Evolutionary conservation across 2,113 vertebrate genomes (phyloP), one percentile per base, ranked within the genome.

Genomic region (Dolichallabes microphthalmus): DNA sequence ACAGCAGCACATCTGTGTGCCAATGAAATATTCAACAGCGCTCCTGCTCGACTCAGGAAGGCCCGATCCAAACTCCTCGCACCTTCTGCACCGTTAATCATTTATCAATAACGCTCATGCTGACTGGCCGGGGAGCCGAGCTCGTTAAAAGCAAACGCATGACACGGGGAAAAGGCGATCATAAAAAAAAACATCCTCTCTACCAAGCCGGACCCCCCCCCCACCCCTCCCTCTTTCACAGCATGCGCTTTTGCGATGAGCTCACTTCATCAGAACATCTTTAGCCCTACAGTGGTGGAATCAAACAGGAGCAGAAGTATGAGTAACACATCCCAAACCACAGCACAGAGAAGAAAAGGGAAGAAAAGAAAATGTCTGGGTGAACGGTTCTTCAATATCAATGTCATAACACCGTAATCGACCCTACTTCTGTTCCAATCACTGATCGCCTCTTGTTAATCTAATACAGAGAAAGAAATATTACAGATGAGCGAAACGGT

Each of bases 1-100:
- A 94, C 93, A 94, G 93, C 92, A 93, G 93, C 94, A 93, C 95
- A 95, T 94, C 95, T 95, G 94, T 93, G 94, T 86, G 93, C 89
- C 89, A 14, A 94, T 95, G 91, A 95, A 95, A 95, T 95, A 95
- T 95, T 95, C 91, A 95, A 91, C 89, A 94, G 92, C 27, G 87
- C 91, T 92, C 92, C 91, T 88, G 92, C 92, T 92, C 93, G 92
- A 92, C 68, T 86, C 90, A 94, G 93, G 89, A 92, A 91, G 87
- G 91, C 87, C 69, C 87, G 90, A 92, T 92, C 92, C 91, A 88
- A 88, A 90, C 90, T 91, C 88, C 92, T 91, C 92, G 92, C 93
- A 93, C 93, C 92, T 94, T 92, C 93, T 93, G 92, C 90, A 88
- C 87, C 85, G 92, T 95, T 95, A 94, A 95, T 95, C 94, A 94